A percentile compares a stretch with the other conserved stretches of the same genome.
These are phyloP conservation scores for Xanthia togata DNA, from an alignment of 2,888 invertebrate species.

Conservation along the genomic window DNA sequence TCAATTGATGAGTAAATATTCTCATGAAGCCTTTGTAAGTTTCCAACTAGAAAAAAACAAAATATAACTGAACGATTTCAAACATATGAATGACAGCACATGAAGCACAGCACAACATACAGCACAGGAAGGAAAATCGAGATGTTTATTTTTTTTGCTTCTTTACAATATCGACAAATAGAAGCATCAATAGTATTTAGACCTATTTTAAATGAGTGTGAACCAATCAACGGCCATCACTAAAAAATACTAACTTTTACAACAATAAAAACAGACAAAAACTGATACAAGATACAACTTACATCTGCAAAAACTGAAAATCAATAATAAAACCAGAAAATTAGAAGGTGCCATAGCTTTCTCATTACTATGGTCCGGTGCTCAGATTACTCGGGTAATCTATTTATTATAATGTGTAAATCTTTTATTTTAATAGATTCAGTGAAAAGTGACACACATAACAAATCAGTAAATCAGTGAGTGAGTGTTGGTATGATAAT, in stretches of 20 bases:
- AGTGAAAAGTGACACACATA: background rate
- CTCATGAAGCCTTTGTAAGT: constrained; percentile 92
- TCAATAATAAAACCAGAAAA: constrained; percentile 44
- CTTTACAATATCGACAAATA: background rate
- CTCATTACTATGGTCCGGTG: constrained; percentile 32
- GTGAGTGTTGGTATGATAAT: too few relatives aligned
- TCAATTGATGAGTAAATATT: constrained; percentile 95
- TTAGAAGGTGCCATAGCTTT: constrained; percentile 52
- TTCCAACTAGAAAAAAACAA: constrained; percentile 75
- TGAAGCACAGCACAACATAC: background rate
- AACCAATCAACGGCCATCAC: background rate
- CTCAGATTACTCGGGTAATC: constrained; percentile 4
- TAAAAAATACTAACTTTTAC: background rate
- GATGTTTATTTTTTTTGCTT: background rate
- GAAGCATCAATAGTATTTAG: background rate
- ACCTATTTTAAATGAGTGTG: background rate
- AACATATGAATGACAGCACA: background rate
- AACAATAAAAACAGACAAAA: constrained; percentile 1
- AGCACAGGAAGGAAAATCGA: background rate
- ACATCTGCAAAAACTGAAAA: constrained; percentile 51
- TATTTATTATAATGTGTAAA: background rate
- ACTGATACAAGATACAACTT: constrained; percentile 42
- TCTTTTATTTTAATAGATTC: background rate
- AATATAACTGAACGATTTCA: background rate
- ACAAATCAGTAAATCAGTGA: too few relatives aligned